phyloP scores from a whole-genome alignment of 2,797 vertebrate genomes.

The Limnodromus scolopaceus region DNA sequence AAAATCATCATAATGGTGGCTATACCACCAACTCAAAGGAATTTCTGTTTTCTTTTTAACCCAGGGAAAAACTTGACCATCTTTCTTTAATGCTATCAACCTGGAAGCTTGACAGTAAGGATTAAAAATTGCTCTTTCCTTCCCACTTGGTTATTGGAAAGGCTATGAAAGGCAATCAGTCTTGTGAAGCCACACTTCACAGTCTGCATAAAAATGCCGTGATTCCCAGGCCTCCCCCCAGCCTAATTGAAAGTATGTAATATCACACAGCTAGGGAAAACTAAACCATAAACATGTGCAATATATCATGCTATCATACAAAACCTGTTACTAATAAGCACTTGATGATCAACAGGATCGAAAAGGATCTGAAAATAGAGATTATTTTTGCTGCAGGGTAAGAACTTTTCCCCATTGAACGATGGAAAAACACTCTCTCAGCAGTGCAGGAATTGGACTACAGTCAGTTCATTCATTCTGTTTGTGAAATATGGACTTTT shows the following conservation, averaged over 20 bases:
- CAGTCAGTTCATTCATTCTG: conserved; percentile 53
- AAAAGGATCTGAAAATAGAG: conserved; percentile 63
- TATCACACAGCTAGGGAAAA: conserved; percentile 81
- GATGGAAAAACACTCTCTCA: conserved; percentile 20
- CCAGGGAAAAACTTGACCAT: conserved; percentile 73
- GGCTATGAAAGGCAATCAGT: conserved; percentile 83
- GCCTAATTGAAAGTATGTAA: conserved; percentile 82
- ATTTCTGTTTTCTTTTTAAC: conserved; percentile 74
- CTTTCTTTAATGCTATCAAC: conserved; percentile 80
- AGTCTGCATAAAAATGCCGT: conserved; percentile 83
- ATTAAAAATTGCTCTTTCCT: conserved; percentile 83
- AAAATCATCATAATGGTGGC: conserved; percentile 45
- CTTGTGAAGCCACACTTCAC: conserved; percentile 81
- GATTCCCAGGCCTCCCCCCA: conserved; percentile 77
- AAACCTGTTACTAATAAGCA: conserved; percentile 74
- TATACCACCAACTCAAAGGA: conserved; percentile 43
- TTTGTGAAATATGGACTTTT: conserved; percentile 56
- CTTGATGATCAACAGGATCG: conserved; percentile 64
- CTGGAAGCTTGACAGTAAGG: conserved; percentile 80
- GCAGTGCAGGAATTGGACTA: conserved; percentile 44
- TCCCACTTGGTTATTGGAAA: conserved; percentile 82
- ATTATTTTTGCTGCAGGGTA: conserved; percentile 50
- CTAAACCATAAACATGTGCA: conserved; percentile 78
- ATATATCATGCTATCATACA: conserved; percentile 75
- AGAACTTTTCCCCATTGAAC: conserved; percentile 6